Percentiles rank a stretch among this genome's conserved stretches.
phyloP scores from a whole-genome alignment of 2,113 vertebrate species.

The Brachionichthys hirsutus region DNA sequence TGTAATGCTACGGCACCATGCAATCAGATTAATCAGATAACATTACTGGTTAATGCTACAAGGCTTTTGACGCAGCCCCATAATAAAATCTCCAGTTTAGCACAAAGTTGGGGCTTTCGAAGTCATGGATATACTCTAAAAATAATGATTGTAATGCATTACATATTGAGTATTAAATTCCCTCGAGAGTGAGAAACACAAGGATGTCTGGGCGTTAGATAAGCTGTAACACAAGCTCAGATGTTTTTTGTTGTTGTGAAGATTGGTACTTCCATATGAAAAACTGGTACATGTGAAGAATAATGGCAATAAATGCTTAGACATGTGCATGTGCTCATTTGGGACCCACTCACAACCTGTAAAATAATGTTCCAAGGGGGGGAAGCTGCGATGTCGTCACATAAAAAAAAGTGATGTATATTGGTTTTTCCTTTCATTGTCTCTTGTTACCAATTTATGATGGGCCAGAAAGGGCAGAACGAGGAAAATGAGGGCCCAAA shows the following conservation, averaged over 20 bases:
- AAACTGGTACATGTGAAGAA: constrained; percentile 40
- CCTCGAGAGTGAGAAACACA: constrained; percentile 56
- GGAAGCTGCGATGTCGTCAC: constrained; percentile 45
- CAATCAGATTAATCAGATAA: constrained; percentile 35
- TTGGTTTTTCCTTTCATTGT: constrained; percentile 52
- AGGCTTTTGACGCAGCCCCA: constrained; percentile 24
- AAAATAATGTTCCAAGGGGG: constrained; percentile 55
- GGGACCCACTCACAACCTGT: constrained; percentile 53
- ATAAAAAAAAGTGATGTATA: constrained; percentile 51
- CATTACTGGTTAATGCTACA: constrained; percentile 37
- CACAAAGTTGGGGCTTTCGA: constrained; percentile 35
- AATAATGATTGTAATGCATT: constrained; percentile 63
- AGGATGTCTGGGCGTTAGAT: constrained; percentile 54
- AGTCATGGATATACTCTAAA: constrained; percentile 38
- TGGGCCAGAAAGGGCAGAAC: constrained; percentile 26
- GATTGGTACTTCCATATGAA: constrained; percentile 29
- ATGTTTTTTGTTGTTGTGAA: constrained; percentile 48
- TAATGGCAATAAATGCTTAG: constrained; percentile 48
- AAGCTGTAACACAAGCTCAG: constrained; percentile 50
- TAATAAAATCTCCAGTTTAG: constrained; percentile 45
- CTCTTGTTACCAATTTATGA: constrained; percentile 58
- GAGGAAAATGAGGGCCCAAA: constrained; percentile 4
- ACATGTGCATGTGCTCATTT: constrained; percentile 63
- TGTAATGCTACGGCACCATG: constrained; percentile 20
- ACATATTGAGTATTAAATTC: constrained; percentile 58